Base-by-base conservation (phyloP, 1,140 invertebrate genomes). In the Brachionus sp. region DNA sequence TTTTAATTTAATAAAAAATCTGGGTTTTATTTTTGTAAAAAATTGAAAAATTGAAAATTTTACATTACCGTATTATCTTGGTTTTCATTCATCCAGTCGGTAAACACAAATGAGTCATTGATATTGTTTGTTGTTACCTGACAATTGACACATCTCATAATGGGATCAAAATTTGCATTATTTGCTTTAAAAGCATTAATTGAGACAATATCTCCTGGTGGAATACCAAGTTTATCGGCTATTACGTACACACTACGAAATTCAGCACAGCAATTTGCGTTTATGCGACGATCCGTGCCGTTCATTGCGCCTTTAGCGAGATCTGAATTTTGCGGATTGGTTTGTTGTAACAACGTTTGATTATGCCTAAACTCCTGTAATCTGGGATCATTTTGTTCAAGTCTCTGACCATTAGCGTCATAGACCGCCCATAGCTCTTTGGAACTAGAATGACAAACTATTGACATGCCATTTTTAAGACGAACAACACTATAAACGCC, bases 81-180 rank as follows among this genome's bases (percentile, higher is more conserved):
- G n/a, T 19, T 53, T n/a, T 53, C 46, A 53, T 53, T 53, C n/a
- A 53, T 53, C 46, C 62, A 35, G 16, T 70, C 66, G n/a, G 66
- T 70, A 70, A 37, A 37, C 25, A 37, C 66, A 70, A 70, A 37
- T 35, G 66, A 37, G 9, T 70, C 66, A 10, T 70, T 70, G 16
- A 70, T 5, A 29, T 37, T 70, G n/a, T 70, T 70, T 12, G 66
- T 70, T 16, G 29, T 70, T 3, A 70, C 16, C 33, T 70, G 25
- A 37, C 66, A 70, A 70, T 70, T 70, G 29, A 37, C 35, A 37
- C 66, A 70, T 70, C 66, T 70, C 25, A 37, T 35, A 29, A 70
- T 37, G 7, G 66, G 66, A 13, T 70, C 33, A 7, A 70, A 70
- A 70, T 70, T 70, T 64, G 83, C 5, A 84, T 86, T 37, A 7